Evolutionary conservation across 2,888 invertebrate genomes (phyloP).

Genomic region (Dioctria rufipes): DNA sequence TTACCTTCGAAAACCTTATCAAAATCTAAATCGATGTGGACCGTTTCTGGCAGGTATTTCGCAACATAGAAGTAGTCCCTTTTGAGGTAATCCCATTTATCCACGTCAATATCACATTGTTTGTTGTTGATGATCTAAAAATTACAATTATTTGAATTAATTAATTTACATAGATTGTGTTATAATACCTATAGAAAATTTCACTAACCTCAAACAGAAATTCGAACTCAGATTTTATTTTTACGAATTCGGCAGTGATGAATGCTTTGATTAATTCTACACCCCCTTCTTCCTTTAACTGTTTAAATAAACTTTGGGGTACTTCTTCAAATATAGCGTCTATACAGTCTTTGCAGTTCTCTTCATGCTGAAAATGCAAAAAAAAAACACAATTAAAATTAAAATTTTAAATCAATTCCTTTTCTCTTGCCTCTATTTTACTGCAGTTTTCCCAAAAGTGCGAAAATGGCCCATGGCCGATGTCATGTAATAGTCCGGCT

Average conservation of each 20-base stretch:
- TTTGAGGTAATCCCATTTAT: constrained; percentile 79
- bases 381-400: not conserved
- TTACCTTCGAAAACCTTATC: constrained; percentile 64
- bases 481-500: constrained; percentile 79
- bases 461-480: constrained; percentile 80
- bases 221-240: constrained; percentile 59
- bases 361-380: constrained; percentile 64
- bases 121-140: constrained; percentile 75
- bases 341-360: constrained; percentile 63
- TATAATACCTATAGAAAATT: not conserved
- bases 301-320: constrained; percentile 56
- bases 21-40: constrained; percentile 62
- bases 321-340: constrained; percentile 64
- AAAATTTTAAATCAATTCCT: too few species aligned
- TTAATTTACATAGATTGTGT: constrained; percentile 1
- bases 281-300: constrained; percentile 62
- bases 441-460: constrained; percentile 75
- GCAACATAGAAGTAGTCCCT: constrained; percentile 72
- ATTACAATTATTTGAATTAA: not conserved
- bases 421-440: not conserved
- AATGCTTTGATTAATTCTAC: constrained; percentile 66
- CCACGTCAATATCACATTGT: constrained; percentile 76
- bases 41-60: constrained; percentile 4
- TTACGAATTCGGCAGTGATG: constrained; percentile 63
- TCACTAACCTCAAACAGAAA: constrained; percentile 67